phyloP scores from a whole-genome alignment of 2,888 invertebrate species.

The Agrochola lychnidis region DNA sequence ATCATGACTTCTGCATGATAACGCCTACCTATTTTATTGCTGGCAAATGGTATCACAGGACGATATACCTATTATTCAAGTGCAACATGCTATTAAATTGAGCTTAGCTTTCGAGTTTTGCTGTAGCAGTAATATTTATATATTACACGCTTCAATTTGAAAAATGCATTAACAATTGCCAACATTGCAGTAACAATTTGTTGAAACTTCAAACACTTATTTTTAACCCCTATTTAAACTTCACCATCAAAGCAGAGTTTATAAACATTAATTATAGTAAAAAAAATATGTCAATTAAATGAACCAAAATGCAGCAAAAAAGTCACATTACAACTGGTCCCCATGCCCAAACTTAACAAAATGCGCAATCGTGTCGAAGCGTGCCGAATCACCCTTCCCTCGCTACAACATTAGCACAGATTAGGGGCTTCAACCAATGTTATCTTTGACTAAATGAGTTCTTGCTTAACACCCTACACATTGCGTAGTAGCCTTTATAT shows the following conservation, averaged over 20 bases:
- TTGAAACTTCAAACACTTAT: not conserved
- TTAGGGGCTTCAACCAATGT: conserved; percentile 74
- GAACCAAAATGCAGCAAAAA: conserved; percentile 46
- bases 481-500: conserved; percentile 60
- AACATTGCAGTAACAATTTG: not conserved
- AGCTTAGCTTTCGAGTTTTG: conserved; percentile 26
- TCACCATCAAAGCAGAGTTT: not conserved
- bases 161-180: not conserved
- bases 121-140: conserved; percentile 5
- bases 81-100: conserved; percentile 35
- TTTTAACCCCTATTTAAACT: conserved; percentile 5
- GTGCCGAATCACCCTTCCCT: conserved; percentile 80
- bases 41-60: conserved; percentile 36
- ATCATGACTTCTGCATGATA: conserved; percentile 45
- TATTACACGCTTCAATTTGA: not conserved
- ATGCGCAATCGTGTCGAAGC: conserved; percentile 80
- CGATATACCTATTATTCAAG: conserved; percentile 31
- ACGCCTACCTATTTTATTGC: conserved; percentile 45
- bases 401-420: conserved; percentile 78
- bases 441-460: conserved; percentile 68
- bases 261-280: conserved; percentile 43
- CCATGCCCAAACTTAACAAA: conserved; percentile 57
- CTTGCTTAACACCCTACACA: conserved; percentile 67
- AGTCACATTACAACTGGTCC: conserved; percentile 51
- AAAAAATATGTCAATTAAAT: conserved; percentile 53